These are phyloP conservation scores for Emmelina monodactyla DNA, from an alignment of 2,888 invertebrate species.

Conservation along the genomic window DNA sequence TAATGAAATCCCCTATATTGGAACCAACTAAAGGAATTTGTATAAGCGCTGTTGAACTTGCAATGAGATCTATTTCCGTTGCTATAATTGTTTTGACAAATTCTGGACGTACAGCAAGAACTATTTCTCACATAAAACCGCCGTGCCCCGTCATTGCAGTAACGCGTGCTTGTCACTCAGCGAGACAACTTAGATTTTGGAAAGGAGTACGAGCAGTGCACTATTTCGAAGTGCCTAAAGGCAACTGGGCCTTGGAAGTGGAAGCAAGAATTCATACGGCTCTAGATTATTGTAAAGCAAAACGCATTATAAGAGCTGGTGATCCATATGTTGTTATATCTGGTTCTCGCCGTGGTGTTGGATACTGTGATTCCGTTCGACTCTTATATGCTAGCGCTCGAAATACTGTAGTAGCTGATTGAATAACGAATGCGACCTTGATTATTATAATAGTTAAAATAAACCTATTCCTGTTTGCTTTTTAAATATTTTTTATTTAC, in stretches of 20 bases:
- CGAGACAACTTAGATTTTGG: conserved; percentile 68
- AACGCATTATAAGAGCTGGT: conserved; percentile 40
- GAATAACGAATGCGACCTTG: no score
- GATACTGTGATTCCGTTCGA: conserved; percentile 47
- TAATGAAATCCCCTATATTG: conserved; percentile 64
- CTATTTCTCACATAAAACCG: conserved; percentile 73
- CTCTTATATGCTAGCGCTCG: conserved; percentile 47
- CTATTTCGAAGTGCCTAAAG: conserved; percentile 45
- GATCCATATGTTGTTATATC: conserved; percentile 48
- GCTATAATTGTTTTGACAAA: conserved; percentile 80
- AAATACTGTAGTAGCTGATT: no score
- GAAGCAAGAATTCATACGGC: conserved; percentile 43
- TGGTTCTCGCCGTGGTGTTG: conserved; percentile 45
- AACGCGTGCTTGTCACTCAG: conserved; percentile 71
- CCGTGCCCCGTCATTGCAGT: conserved; percentile 79
- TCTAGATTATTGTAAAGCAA: conserved; percentile 53
- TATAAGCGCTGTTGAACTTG: conserved; percentile 44
- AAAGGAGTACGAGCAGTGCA: conserved; percentile 60
- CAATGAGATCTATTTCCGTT: conserved; percentile 38
- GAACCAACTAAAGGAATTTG: conserved; percentile 63
- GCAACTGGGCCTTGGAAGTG: conserved; percentile 38
- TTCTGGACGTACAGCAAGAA: conserved; percentile 73
- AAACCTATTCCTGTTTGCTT: no score
- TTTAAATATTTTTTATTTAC: no score
- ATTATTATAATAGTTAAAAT: no score